Base-by-base conservation (phyloP, 1,140 invertebrate genomes). In the Glossosoma conforme region DNA sequence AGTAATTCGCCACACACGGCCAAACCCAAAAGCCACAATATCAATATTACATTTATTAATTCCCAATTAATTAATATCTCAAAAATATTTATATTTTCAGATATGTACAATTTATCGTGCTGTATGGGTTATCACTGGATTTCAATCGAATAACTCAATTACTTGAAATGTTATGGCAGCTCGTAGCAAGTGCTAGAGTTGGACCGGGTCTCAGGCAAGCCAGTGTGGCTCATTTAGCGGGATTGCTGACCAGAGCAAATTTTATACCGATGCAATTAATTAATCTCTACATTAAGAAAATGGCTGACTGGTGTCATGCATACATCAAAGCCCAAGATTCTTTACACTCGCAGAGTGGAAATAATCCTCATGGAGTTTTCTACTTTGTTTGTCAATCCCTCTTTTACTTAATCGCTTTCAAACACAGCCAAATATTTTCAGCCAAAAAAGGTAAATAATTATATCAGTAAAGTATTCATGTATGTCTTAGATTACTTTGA, bases 381-480 rank as follows among this genome's bases (percentile, higher is more conserved):
- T 93, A 94, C 66, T 81, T 85, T 11, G 81, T 93, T 9, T 94
- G 91, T 62, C 92, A 97, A 70, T 82, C 87, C 0, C 72, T 95
- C 21, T 96, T 97, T 66, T 94, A 96, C 70, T 73, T 94, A 2
- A 83, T 97, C 46, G 83, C 87, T 1, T 95, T 94, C 66, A 84
- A 89, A 56, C 84, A 91, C 62, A 85, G 84, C 61, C 88, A 94
- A 64, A 74, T 96, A 49, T 81, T 90, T 45, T 77, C 79, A 49
- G 82, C 68, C 55, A 83, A 82, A 61, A 85, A 84, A 75, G 81
- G 87, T 90, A 72, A 79, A 76, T 77, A 49, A 50, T 25, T 37
- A 18, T n/a, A n/a, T n/a, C n/a, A n/a, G n/a, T n/a, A n/a, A n/a
- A n/a, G n/a, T n/a, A n/a, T n/a, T n/a, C n/a, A n/a, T n/a, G n/a